These are phyloP conservation scores for Cacoxenus indagator DNA, from an alignment of 2,888 invertebrate genomes.

Conservation along the genomic window DNA sequence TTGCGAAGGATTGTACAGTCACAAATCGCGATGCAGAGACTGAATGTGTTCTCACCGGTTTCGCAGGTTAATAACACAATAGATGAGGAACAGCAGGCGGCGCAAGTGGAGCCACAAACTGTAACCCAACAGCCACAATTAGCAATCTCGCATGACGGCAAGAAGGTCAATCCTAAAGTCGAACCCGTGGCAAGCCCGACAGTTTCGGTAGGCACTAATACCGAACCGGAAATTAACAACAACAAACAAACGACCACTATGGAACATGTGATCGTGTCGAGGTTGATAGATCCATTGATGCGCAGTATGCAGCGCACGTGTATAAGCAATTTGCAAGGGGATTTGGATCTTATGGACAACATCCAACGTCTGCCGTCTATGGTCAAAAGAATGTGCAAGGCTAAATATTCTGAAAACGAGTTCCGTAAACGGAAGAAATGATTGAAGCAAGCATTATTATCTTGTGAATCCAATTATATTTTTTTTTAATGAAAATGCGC, in stretches of 20 bases:
- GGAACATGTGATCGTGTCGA: conserved; percentile 54
- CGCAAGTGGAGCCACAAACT: conserved; percentile 37
- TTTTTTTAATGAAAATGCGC: too few relatives aligned
- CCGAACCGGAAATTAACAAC: too few relatives aligned
- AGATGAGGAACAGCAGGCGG: too few relatives aligned
- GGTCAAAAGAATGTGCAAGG: conserved; percentile 52
- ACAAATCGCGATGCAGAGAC: conserved; percentile 48
- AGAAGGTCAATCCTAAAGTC: conserved; percentile 32
- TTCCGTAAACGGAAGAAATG: too few relatives aligned
- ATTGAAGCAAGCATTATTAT: too few relatives aligned
- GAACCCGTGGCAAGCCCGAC: too few relatives aligned
- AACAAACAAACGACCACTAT: too few relatives aligned
- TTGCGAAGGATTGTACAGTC: conserved; percentile 47
- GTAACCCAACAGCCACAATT: conserved; percentile 28
- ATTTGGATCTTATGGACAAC: conserved; percentile 60
- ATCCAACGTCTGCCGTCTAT: conserved; percentile 53
- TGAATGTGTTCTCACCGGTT: conserved; percentile 36
- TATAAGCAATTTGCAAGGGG: conserved; percentile 55
- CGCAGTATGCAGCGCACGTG: conserved; percentile 59
- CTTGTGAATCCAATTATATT: too few relatives aligned
- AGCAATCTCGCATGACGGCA: conserved; percentile 30
- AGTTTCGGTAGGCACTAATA: not conserved
- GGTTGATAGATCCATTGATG: conserved; percentile 61
- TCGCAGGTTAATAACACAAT: too few relatives aligned
- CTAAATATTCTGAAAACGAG: not conserved